Evolutionary conservation across 1,140 invertebrate species (phyloP).

Genomic region (Neodiprion pinetum): DNA sequence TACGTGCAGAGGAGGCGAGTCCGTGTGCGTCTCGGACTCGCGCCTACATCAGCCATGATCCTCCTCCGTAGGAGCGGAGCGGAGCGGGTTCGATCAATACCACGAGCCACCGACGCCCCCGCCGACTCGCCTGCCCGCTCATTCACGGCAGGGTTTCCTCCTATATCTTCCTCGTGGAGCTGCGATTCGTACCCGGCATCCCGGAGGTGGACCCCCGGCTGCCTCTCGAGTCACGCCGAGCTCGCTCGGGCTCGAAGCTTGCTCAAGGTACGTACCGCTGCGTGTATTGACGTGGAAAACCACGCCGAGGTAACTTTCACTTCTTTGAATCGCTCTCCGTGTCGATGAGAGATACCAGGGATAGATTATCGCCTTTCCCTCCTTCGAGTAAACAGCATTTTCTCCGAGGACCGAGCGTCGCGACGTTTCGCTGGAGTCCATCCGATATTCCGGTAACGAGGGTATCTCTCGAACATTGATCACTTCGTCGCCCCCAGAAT

Average conservation of each 20-base stretch:
- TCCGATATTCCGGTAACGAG: no score
- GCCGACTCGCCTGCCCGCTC: conserved; percentile 18
- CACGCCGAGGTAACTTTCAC: neutral
- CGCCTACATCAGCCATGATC: conserved; percentile 1
- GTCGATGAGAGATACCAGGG: neutral
- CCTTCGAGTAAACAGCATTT: neutral
- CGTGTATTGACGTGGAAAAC: conserved; percentile 18
- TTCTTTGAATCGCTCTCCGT: neutral
- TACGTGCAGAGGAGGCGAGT: neutral
- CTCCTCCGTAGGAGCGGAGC: conserved; percentile 22
- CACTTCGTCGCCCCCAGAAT: no score
- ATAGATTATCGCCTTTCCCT: neutral
- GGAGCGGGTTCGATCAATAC: conserved; percentile 34
- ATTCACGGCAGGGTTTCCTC: conserved; percentile 22
- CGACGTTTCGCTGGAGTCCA: no score
- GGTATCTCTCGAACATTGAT: no score
- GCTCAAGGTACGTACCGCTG: neutral
- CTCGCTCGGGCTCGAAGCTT: no score
- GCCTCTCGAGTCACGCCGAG: no score
- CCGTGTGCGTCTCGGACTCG: neutral
- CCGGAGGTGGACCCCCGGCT: no score
- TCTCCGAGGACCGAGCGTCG: no score
- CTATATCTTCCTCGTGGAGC: neutral
- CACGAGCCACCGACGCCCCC: conserved; percentile 23
- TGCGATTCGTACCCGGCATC: neutral